Conservation (phyloP, 2,113 vertebrate species). For the Apodemus speciosus region DNA sequence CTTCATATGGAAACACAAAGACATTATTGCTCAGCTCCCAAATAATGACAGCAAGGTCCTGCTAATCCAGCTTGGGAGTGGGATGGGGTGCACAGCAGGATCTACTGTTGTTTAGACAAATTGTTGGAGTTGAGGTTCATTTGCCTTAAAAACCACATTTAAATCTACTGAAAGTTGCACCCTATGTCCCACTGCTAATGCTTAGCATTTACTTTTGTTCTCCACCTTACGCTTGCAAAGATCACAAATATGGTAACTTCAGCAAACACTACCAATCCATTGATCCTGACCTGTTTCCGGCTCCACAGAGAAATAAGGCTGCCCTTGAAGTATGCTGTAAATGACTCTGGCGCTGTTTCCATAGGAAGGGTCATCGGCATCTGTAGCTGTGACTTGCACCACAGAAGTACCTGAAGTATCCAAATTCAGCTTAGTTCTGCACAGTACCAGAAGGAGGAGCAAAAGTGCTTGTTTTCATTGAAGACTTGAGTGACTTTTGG, state of each 20-base stretch:
- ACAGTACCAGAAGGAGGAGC: slow-evolving; percentile 54
- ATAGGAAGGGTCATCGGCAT: slow-evolving; percentile 89
- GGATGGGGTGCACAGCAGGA: background rate
- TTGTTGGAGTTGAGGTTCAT: background rate
- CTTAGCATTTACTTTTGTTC: background rate
- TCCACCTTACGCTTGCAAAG: background rate
- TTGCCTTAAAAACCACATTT: background rate
- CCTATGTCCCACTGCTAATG: too few species aligned
- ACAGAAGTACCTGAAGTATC: slow-evolving; percentile 89
- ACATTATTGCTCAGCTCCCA: background rate
- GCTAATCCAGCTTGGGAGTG: background rate
- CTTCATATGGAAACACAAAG: background rate
- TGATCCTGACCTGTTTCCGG: slow-evolving; percentile 88
- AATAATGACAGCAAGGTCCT: background rate
- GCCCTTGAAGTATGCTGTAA: slow-evolving; percentile 91
- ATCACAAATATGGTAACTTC: background rate
- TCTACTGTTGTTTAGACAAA: background rate
- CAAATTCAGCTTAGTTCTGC: slow-evolving; percentile 81
- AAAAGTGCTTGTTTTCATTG: slow-evolving; percentile 69
- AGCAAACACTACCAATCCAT: background rate
- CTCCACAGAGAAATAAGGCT: slow-evolving; percentile 91
- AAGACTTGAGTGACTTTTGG: slow-evolving; percentile 55
- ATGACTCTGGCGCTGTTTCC: slow-evolving; percentile 90
- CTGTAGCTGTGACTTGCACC: slow-evolving; percentile 90
- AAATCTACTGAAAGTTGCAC: background rate